Evolutionary conservation across 2,888 invertebrate species (phyloP), one percentile per base, ranked within the genome.

Genomic region (Conus canariensis): DNA sequence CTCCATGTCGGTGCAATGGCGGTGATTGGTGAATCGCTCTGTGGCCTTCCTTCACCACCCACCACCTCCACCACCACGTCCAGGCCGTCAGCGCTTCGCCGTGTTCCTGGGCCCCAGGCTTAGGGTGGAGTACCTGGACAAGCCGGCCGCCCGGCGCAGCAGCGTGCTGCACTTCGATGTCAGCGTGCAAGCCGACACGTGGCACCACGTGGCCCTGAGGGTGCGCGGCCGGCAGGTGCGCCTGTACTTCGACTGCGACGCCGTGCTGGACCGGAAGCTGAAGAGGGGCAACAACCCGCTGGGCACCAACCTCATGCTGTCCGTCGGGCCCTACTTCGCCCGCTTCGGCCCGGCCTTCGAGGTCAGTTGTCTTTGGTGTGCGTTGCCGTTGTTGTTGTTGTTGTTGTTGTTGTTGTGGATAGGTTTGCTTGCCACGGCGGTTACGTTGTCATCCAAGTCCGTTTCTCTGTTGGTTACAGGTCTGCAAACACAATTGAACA

Each of bases 191-290:
- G 30, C 82, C 8, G 60, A 93, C 45, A 85, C 87, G 16, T 95
- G 95, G 95, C 95, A 95, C 88, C 93, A 93, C 77, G 83, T 95
- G 59, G 94, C 94, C 7, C 88, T 95, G n/a, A 92, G 93, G 85
- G 92, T 95, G 1, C 91, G 92, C 45, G 92, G 91, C 30, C 87
- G 93, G 58, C 90, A 87, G 19, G 91, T 95, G 10, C 92, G 92
- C 10, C 87, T 95, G 70, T 93, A 93, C 90, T 90, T 93, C 59
- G 95, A 95, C 92, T 95, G 95, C 93, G 92, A 92, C 85, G 88
- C 90, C 87, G 92, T 94, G 67, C 86, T 91, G 22, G 87, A 92
- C 58, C 90, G 92, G 30, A 91, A 90, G 45, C 87, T 93, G n/a
- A 90, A 91, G 30, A 90, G 91, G 74, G 91, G 88, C 7, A 91